phyloP scores from a whole-genome alignment of 1,140 invertebrate genomes.

The Hyposmocoma kahamanoa region DNA sequence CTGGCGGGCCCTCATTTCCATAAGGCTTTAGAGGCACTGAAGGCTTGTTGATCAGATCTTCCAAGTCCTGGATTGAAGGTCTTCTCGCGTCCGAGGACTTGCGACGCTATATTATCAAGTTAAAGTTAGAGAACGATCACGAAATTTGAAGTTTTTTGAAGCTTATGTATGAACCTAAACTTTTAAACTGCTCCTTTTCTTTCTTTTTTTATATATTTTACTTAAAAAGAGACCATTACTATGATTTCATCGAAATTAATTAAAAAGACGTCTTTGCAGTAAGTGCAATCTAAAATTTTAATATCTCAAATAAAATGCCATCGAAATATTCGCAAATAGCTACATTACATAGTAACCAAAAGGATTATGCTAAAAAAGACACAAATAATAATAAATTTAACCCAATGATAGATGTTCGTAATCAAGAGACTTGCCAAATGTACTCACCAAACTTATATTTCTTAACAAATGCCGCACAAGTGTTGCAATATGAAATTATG shows the following conservation, averaged over 20 bases:
- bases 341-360: too few species aligned
- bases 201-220: too few species aligned
- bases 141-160: background rate
- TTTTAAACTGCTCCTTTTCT: too few species aligned
- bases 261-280: background rate
- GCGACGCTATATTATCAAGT: constrained; percentile 79
- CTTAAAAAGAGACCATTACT: too few species aligned
- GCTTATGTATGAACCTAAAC: too few species aligned
- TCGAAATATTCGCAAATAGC: too few species aligned
- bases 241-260: too few species aligned
- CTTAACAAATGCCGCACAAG: constrained; percentile 58
- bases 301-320: background rate
- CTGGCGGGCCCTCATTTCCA: constrained; percentile 86
- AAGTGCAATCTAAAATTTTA: background rate
- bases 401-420: too few species aligned
- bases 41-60: constrained; percentile 91
- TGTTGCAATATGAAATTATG: constrained; percentile 25
- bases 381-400: too few species aligned
- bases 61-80: constrained; percentile 90
- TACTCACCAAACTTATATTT: too few species aligned
- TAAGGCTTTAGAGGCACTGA: constrained; percentile 88
- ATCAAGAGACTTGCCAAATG: too few species aligned
- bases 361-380: too few species aligned
- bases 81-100: constrained; percentile 89
- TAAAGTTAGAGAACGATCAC: constrained; percentile 15